Conservation (phyloP, 2,797 vertebrate species). For the Protosalanx chinensis region DNA sequence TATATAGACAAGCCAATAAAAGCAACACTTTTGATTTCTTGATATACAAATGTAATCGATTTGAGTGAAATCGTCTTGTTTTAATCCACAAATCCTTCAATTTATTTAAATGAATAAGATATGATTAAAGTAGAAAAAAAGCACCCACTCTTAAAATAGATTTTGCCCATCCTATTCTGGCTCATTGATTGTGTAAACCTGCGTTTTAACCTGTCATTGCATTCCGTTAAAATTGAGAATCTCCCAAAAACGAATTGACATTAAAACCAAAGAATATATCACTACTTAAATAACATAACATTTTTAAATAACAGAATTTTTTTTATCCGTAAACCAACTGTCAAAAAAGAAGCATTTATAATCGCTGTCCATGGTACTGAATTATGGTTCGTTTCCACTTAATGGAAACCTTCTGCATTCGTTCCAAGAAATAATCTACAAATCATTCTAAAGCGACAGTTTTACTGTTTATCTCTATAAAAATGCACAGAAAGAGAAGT, state of each 20-base stretch:
- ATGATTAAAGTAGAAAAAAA: background rate
- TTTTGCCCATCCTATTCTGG: no score
- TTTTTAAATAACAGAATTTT: no score
- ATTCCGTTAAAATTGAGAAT: background rate
- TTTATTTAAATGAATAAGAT: background rate
- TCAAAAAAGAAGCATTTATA: background rate
- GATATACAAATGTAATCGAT: no score
- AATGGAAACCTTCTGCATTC: background rate
- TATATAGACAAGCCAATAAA: background rate
- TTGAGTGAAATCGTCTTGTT: background rate
- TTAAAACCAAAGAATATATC: background rate
- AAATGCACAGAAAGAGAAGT: background rate
- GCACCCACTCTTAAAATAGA: no score
- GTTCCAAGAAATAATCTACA: background rate
- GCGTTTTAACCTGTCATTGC: background rate
- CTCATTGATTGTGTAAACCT: no score
- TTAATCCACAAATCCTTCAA: background rate
- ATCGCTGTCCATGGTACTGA: constrained; percentile 39
- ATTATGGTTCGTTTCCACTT: background rate
- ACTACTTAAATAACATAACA: background rate
- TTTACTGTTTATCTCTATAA: background rate
- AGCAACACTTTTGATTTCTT: background rate
- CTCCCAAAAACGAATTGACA: background rate
- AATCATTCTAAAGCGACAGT: background rate
- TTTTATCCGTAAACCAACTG: no score